Base-by-base conservation (phyloP, 2,888 invertebrate genomes). In the Nomada fabriciana region DNA sequence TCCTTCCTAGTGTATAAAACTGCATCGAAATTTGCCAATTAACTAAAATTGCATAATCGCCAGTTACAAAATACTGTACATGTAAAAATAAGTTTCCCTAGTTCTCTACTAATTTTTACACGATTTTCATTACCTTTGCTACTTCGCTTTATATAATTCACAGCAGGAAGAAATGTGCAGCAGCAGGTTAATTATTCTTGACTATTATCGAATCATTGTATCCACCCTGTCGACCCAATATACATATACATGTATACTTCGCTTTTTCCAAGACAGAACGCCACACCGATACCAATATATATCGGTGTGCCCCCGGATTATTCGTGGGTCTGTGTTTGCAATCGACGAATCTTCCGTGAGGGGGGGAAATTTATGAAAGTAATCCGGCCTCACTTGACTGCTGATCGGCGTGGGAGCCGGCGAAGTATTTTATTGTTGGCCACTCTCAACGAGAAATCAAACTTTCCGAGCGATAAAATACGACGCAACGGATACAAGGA, bases 361-460 rank as follows among this genome's bases (percentile, higher is more conserved):
- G 29, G 80, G 78, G 80, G 87, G 88, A 90, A 91, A 92, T 93
- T 91, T 92, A 91, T 92, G 90, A 89, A 90, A 91, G 91, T 93
- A 93, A 93, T 92, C 93, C 88, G 89, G 84, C 87, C 88, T 92
- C 92, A 90, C 90, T 92, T 90, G 91, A 91, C 91, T 92, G 92
- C 90, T 93, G 93, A 94, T 93, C 93, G 89, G 93, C 94, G 94
- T 94, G 94, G 94, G 94, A 94, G 93, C 93, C 88, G 72, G 64
- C 71, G 65, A 77, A 80, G 82, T 81, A 90, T 89, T 90, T 89
- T 88, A 90, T 91, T 89, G 89, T 90, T 52, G 81, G 80, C 80
- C 72, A 70, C 76, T 73, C 84, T 70, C 83, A 77, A 80, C 75
- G 81, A 88, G 86, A 80, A 94, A 94, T 93, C 94, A 93, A 94